phyloP scores from a whole-genome alignment of 2,888 invertebrate genomes.

The Dicyrtomina minuta region DNA sequence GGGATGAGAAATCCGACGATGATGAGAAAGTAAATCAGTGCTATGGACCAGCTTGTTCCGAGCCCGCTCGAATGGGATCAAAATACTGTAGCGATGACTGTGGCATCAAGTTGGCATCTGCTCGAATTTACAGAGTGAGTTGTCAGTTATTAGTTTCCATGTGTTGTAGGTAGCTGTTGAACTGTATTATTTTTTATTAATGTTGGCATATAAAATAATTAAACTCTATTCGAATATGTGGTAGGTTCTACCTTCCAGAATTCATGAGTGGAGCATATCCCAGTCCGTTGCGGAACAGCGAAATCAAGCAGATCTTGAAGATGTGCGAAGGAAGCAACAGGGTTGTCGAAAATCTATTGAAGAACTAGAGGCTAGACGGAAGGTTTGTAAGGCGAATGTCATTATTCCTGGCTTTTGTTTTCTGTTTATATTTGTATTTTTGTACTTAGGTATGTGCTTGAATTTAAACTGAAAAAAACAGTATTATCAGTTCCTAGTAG shows the following conservation, averaged over 20 bases:
- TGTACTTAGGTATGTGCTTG: background rate
- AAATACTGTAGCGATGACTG: constrained; percentile 94
- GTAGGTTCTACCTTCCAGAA: constrained; percentile 79
- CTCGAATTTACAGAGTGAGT: constrained; percentile 75
- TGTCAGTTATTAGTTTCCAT: constrained; percentile 54
- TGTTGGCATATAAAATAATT: background rate
- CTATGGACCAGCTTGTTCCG: constrained; percentile 83
- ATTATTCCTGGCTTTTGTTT: background rate
- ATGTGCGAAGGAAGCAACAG: constrained; percentile 75
- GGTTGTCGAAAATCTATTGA: constrained; percentile 75
- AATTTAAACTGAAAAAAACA: no score
- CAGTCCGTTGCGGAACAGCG: constrained; percentile 83
- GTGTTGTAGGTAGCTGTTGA: background rate
- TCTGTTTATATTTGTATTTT: background rate
- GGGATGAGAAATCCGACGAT: constrained; percentile 51
- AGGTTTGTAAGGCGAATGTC: constrained; percentile 53
- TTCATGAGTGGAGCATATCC: constrained; percentile 90
- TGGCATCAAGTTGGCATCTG: constrained; percentile 83
- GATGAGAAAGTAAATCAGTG: constrained; percentile 65
- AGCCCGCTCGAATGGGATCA: constrained; percentile 74
- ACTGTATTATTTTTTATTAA: background rate
- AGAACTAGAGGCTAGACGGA: constrained; percentile 75
- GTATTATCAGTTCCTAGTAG: no score
- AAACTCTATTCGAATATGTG: background rate
- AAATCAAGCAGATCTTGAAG: constrained; percentile 64